A percentile compares a stretch with the other conserved stretches of the same genome.
These are phyloP conservation scores for Butorides virescens DNA, from an alignment of 2,113 vertebrate genomes.

Conservation along the genomic window DNA sequence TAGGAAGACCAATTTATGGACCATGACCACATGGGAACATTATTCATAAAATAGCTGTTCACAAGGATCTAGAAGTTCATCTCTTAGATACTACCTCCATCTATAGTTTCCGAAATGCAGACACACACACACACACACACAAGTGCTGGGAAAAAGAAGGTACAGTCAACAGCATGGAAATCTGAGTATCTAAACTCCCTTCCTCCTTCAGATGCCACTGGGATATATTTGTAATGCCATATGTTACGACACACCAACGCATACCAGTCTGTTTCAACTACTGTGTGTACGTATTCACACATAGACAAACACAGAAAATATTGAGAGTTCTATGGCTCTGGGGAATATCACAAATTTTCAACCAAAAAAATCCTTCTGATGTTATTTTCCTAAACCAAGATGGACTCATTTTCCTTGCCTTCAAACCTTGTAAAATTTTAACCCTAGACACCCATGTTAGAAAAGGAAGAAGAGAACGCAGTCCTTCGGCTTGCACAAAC, in stretches of 20 bases:
- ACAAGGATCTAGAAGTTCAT: background rate
- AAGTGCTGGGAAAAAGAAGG: background rate
- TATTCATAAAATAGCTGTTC: background rate
- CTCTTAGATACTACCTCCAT: background rate
- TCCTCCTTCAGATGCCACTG: background rate
- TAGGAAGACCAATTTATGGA: background rate
- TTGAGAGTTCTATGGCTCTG: background rate
- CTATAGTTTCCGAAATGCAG: background rate
- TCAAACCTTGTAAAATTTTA: background rate
- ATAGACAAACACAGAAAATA: constrained; percentile 4
- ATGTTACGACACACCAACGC: background rate
- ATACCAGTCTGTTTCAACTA: background rate
- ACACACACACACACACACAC: background rate
- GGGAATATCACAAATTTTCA: background rate
- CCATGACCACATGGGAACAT: background rate
- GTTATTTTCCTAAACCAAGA: background rate
- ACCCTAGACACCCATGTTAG: background rate
- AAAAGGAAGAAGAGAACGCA: background rate
- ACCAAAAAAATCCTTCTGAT: background rate
- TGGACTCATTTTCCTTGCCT: background rate
- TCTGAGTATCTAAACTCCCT: constrained; percentile 1
- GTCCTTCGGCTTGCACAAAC: constrained; percentile 21
- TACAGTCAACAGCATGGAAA: background rate
- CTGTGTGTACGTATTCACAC: background rate
- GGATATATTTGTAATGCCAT: constrained; percentile 30